phyloP scores from a whole-genome alignment of 2,888 invertebrate species.

The Subacronicta megacephala region DNA sequence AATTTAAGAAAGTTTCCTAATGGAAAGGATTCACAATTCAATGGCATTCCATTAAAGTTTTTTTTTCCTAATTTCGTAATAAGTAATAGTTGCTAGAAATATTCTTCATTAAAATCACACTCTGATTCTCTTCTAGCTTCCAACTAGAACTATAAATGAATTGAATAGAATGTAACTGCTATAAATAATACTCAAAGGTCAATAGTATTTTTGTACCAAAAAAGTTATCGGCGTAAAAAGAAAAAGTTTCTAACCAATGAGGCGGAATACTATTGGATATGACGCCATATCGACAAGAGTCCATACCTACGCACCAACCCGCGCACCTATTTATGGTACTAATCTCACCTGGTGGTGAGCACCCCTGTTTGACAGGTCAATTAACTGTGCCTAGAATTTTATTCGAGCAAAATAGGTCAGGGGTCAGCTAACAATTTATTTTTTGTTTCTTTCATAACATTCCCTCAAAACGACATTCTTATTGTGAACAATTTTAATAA shows the following conservation, averaged over 20 bases:
- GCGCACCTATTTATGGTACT: slow-evolving; percentile 38
- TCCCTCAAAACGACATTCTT: slow-evolving; percentile 42
- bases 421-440: slow-evolving; percentile 43
- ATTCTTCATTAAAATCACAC: too few relatives aligned
- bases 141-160: too few relatives aligned
- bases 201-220: slow-evolving; percentile 12
- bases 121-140: too few relatives aligned
- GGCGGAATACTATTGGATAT: slow-evolving; percentile 13
- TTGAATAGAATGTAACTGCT: too few relatives aligned
- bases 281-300: slow-evolving; percentile 16
- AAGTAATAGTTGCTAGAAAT: too few relatives aligned
- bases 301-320: slow-evolving; percentile 16
- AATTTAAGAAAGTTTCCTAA: too few relatives aligned
- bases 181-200: too few relatives aligned
- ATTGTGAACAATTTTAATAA: slow-evolving; percentile 52
- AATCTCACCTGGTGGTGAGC: slow-evolving; percentile 31
- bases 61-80: too few relatives aligned
- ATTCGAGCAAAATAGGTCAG: slow-evolving; percentile 38
- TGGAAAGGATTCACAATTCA: too few relatives aligned
- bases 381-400: slow-evolving; percentile 39
- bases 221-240: slow-evolving; percentile 25
- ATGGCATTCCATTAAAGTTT: too few relatives aligned
- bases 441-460: slow-evolving; percentile 49
- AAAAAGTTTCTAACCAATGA: slow-evolving; percentile 22
- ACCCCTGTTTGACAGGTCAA: slow-evolving; percentile 50